Percentiles rank a stretch among this genome's conserved stretches.
Conservation (phyloP, 2,888 invertebrate species). For the Ochlodes sylvanus region DNA sequence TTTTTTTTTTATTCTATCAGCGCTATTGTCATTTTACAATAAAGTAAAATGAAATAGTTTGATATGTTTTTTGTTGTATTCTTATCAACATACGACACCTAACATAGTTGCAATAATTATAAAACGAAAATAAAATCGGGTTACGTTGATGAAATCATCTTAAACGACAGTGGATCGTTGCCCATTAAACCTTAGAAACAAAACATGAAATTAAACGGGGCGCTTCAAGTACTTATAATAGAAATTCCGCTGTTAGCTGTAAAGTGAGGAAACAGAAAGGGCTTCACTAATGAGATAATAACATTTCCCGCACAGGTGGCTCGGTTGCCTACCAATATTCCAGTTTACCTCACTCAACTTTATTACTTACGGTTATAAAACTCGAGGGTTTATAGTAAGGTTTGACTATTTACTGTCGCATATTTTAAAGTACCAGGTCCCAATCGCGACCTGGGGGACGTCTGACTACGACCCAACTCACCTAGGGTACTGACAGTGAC, state of each 20-base stretch:
- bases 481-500: no score
- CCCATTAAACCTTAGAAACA: constrained; percentile 1
- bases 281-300: constrained; percentile 74
- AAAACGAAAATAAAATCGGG: no score
- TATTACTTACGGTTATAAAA: constrained; percentile 31
- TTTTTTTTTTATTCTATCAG: not conserved
- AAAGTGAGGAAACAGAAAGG: constrained; percentile 65
- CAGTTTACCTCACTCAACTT: constrained; percentile 33
- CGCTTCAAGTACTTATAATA: constrained; percentile 51
- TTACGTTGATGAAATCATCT: not conserved
- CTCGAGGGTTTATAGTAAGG: constrained; percentile 21
- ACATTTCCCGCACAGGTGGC: constrained; percentile 69
- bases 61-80: no score
- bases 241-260: constrained; percentile 70
- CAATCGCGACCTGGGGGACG: no score
- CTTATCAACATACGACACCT: no score
- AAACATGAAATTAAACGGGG: constrained; percentile 22
- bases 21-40: not conserved
- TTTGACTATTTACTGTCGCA: not conserved
- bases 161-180: not conserved
- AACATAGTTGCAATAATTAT: no score
- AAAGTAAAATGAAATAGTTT: no score
- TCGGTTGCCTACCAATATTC: constrained; percentile 36
- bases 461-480: no score
- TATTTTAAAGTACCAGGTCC: not conserved